These are phyloP conservation scores for Zoroaster sp. DNA, from an alignment of 53 echinoderm and acorn worm species.

Conservation along the genomic window DNA sequence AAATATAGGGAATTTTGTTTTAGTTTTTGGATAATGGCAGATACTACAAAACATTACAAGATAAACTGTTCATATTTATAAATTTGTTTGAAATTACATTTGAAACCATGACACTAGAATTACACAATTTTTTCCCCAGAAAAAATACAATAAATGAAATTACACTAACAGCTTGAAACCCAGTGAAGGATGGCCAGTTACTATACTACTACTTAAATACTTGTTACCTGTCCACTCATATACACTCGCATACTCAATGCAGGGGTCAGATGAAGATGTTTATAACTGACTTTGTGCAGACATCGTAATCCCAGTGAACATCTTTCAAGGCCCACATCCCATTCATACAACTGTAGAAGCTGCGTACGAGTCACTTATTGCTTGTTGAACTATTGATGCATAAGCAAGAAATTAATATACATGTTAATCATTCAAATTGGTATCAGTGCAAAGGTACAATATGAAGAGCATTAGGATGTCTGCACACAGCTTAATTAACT, in stretches of 20 bases:
- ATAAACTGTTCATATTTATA: not conserved
- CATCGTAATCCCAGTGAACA: slow-evolving; percentile 13
- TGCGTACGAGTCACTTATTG: slow-evolving; percentile 35
- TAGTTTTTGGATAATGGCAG: not conserved
- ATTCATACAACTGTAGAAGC: slow-evolving; percentile 27
- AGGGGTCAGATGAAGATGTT: slow-evolving; percentile 52
- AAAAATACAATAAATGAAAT: not conserved
- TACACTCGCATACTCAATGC: slow-evolving; percentile 52
- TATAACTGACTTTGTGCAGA: slow-evolving; percentile 14
- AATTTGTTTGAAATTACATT: not conserved
- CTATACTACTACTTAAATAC: not conserved
- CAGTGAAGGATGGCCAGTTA: not conserved
- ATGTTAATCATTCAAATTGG: not conserved
- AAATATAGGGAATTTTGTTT: too few relatives aligned
- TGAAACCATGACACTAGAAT: not conserved
- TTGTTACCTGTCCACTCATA: slow-evolving; percentile 43
- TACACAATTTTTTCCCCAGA: not conserved
- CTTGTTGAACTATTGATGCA: slow-evolving; percentile 18
- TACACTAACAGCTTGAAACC: not conserved
- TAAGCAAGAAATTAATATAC: not conserved
- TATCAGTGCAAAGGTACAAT: too few relatives aligned
- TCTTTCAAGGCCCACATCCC: not conserved
- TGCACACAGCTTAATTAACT: too few relatives aligned
- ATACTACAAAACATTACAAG: not conserved
- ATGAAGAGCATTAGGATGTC: too few relatives aligned